A percentile compares a stretch with the other conserved stretches of the same genome.
Evolutionary conservation across 2,797 vertebrate genomes (phyloP).

Genomic region (Notamacropus eugenii): DNA sequence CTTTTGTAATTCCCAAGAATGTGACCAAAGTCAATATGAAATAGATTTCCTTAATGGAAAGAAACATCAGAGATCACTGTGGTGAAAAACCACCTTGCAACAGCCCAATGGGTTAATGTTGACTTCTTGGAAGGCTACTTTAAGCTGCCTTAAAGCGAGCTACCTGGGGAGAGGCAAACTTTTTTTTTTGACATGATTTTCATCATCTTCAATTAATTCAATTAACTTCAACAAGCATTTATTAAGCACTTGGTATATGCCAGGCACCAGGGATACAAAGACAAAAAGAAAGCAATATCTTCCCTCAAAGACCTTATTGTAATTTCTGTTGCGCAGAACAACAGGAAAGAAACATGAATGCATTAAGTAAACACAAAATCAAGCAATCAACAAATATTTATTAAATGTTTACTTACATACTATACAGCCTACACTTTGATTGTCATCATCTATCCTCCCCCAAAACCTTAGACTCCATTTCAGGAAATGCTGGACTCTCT

Average conservation of each 20-base stretch:
- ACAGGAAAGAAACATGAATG: not conserved
- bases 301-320: not conserved
- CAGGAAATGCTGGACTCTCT: not conserved
- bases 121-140: slow-evolving; percentile 44
- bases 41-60: slow-evolving; percentile 92
- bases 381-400: not conserved
- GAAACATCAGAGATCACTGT: slow-evolving; percentile 67
- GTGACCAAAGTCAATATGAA: slow-evolving; percentile 99
- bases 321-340: not conserved
- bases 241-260: not conserved
- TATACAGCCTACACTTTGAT: not conserved
- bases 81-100: slow-evolving; percentile 19
- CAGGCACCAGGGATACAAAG: not conserved
- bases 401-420: not conserved
- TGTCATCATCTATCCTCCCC: not conserved
- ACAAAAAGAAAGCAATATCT: not conserved
- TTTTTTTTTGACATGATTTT: slow-evolving; percentile 58
- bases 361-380: not conserved
- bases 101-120: slow-evolving; percentile 19
- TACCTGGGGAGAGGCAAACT: slow-evolving; percentile 22
- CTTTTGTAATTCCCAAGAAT: slow-evolving; percentile 99
- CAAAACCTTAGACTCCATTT: not conserved
- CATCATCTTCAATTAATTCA: slow-evolving; percentile 4
- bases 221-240: not conserved
- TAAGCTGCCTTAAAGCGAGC: slow-evolving; percentile 57